Conservation (phyloP, 2,113 vertebrate genomes). For the Pipra filicauda region DNA sequence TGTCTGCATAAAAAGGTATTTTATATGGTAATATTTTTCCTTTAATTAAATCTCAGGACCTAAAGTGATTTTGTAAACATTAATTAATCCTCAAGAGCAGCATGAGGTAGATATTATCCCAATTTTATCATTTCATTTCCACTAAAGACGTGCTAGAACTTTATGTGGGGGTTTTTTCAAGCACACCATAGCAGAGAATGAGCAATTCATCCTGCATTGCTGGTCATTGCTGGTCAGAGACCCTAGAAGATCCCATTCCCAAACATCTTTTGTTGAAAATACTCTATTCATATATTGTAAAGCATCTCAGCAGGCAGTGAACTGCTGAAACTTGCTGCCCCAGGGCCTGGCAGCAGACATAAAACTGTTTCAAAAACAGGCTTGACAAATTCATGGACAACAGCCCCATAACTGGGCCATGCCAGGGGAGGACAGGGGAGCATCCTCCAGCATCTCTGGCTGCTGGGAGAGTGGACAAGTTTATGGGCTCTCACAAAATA, state of each 20-base stretch:
- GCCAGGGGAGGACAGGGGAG: background rate
- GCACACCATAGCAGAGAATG: background rate
- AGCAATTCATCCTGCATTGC: background rate
- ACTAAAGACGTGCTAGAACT: conserved; percentile 7
- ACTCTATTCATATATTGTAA: background rate
- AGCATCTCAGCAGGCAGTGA: background rate
- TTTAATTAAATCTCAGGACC: conserved; percentile 51
- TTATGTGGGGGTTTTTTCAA: background rate
- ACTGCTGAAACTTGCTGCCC: background rate
- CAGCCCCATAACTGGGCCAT: background rate
- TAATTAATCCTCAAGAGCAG: conserved; percentile 59
- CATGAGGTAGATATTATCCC: conserved; percentile 30
- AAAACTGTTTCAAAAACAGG: background rate
- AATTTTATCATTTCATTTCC: conserved; percentile 41
- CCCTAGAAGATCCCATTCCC: background rate
- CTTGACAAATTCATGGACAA: background rate
- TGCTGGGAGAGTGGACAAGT: background rate
- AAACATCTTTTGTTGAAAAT: background rate
- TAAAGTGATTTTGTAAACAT: conserved; percentile 63
- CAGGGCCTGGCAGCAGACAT: background rate
- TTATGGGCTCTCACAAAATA: background rate
- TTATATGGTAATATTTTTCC: conserved; percentile 54
- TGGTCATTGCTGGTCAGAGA: background rate
- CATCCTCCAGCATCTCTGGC: background rate
- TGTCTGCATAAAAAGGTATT: conserved; percentile 1